Conservation (phyloP, 2,888 invertebrate species). For the Drosophila aldrichi region DNA sequence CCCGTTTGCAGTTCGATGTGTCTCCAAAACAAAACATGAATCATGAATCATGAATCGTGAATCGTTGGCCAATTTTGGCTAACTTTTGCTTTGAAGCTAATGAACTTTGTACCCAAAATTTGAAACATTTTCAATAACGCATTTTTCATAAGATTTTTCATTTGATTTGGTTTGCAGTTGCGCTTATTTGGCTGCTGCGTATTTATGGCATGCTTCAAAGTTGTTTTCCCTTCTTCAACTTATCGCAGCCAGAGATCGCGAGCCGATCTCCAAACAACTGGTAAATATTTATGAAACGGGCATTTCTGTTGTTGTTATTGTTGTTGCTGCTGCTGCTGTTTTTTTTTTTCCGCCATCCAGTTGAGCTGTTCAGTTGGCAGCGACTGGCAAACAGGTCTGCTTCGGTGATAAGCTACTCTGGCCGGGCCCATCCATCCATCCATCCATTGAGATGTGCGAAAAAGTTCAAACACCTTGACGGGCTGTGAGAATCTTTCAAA, state of each 20-base stretch:
- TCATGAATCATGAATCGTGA: neutral
- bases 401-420: slow-evolving; percentile 32
- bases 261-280: slow-evolving; percentile 30
- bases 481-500: slow-evolving; percentile 33
- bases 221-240: slow-evolving; percentile 73
- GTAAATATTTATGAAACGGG: slow-evolving; percentile 75
- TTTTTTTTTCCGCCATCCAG: neutral
- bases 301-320: slow-evolving; percentile 30
- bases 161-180: slow-evolving; percentile 36
- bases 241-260: slow-evolving; percentile 64
- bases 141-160: slow-evolving; percentile 55
- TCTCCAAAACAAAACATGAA: slow-evolving; percentile 9
- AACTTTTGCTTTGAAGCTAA: slow-evolving; percentile 25
- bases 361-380: slow-evolving; percentile 4
- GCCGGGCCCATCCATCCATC: slow-evolving; percentile 7
- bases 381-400: slow-evolving; percentile 51
- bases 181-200: slow-evolving; percentile 55
- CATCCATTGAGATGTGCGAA: slow-evolving; percentile 56
- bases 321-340: too few species aligned
- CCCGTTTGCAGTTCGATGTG: slow-evolving; percentile 3
- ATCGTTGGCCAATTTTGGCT: slow-evolving; percentile 31
- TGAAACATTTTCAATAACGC: slow-evolving; percentile 47
- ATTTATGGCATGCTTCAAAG: slow-evolving; percentile 70
- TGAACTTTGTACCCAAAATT: slow-evolving; percentile 49
- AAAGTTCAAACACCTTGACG: slow-evolving; percentile 59